These are phyloP conservation scores for Ellobius talpinus DNA, from an alignment of 2,113 vertebrate species.

Conservation along the genomic window DNA sequence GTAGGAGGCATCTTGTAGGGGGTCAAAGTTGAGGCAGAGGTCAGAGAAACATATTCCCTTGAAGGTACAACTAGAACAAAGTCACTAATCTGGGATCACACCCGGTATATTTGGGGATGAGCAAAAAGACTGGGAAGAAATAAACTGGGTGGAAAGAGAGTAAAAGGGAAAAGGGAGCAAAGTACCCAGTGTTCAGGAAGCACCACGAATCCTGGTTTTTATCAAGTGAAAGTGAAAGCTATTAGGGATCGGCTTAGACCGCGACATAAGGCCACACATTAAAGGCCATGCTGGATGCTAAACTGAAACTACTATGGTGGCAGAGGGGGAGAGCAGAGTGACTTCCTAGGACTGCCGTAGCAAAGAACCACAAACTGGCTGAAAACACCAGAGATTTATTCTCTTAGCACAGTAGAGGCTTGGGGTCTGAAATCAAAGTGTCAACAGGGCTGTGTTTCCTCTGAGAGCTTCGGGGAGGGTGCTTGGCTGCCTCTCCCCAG, in stretches of 20 bases:
- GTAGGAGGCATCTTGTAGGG: background rate
- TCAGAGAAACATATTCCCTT: background rate
- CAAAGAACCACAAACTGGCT: background rate
- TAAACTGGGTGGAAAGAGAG: too few species aligned
- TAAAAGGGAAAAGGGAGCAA: background rate
- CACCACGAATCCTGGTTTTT: background rate
- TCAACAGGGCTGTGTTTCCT: background rate
- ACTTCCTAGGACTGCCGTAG: background rate
- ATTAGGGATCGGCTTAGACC: too few species aligned
- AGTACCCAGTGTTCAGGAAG: too few species aligned
- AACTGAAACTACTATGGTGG: background rate
- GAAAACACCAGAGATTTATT: background rate
- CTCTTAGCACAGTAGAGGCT: background rate
- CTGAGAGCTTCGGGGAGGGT: background rate
- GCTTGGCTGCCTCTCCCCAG: background rate
- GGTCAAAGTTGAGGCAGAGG: background rate
- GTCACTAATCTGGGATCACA: background rate
- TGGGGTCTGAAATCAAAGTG: background rate
- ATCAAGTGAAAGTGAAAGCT: background rate
- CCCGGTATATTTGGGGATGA: background rate
- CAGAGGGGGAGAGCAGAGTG: background rate
- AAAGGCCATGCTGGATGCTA: background rate
- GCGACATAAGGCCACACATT: background rate
- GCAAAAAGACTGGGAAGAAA: background rate
- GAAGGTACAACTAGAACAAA: background rate